Evolutionary conservation across 2,888 invertebrate species (phyloP), one percentile per base, ranked within the genome.

Genomic region (Eugnorisma glareosa): DNA sequence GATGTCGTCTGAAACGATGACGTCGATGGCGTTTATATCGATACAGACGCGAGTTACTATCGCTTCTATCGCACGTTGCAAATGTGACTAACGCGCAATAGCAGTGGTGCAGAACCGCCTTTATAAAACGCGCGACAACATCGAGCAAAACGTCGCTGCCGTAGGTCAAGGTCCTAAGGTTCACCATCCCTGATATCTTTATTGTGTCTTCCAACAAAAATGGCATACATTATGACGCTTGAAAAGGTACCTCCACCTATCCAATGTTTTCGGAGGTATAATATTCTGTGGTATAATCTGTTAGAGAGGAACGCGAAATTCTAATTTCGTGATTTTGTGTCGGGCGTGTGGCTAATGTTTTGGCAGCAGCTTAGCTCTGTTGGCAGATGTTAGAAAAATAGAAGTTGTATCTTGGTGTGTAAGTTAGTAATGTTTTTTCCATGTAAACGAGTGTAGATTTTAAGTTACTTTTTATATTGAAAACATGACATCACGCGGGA

Each of bases 241-340:
- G 13, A 66, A 57, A 51, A 51, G 48, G 64, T 67, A 73, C 13
- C 3, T 45, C 10, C 24, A 37, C 28, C 66, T 24, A 21, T 31
- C 31, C 35, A 54, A 51, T 54, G 37, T 66, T 63, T 77, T n/a
- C 28, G 15, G 66, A 80, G 48, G 21, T 37, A 66, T n/a, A n/a
- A n/a, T n/a, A n/a, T 77, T n/a, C 28, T 11, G 66, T 73, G 48
- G 21, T 37, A 66, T 66, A 80, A 79, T 79, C 80, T 64, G 40
- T 79, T 67, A 70, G 67, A 51, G n/a, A 8, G 37, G 71, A 71
- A 79, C 28, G 18, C 35, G 73, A 69, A 64, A 73, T 64, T 79
- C 24, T 73, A 68, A 66, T 79, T 68, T 64, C 37, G 45, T n/a
- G 43, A 45, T 72, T 48, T 72, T 77, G 51, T 61, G 37, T n/a